Evolutionary conservation across 1,140 invertebrate genomes (phyloP), one percentile per base, ranked within the genome.

Genomic region (Drosophila lini): DNA sequence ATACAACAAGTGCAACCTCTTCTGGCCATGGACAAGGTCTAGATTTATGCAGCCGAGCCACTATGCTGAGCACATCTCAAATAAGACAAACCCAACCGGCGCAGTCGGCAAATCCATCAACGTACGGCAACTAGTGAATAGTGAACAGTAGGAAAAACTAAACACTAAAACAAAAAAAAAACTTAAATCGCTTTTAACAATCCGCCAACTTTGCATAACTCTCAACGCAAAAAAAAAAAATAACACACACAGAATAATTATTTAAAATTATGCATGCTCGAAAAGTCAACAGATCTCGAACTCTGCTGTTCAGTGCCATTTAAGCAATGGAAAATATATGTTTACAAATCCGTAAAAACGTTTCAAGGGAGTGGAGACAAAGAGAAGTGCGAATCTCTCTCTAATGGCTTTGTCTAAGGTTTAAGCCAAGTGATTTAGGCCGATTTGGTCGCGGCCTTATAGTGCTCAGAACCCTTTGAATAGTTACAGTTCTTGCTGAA

Each of bases 191-290:
- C 47, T 53, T 69, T 13, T 22, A 31, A 15, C 45, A 47, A 59
- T 47, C 25, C 19, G 61, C 34, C 70, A 64, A 42, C 59, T 81
- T 77, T 71, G 80, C 63, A 81, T 78, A 78, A 78, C 53, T 63
- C 34, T 31, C 34, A 70, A 48, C 42, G 36, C 67, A 40, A 59
- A 59, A 64, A 53, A 38, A 61, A 44, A 10, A 52, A 6, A 50
- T 3, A 31, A 16, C 10, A 38, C 32, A 50, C 32, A 36, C 38
- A 40, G 28, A 57, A 60, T 73, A 53, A 56, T 70, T 78, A 78
- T 58, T 78, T 80, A 67, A 80, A 83, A 71, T 71, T 86, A 83
- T 86, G 76, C 77, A 88, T 83, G 77, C 71, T 80, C 68, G 52
- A 73, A 69, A 63, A 78, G 81, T 71, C 78, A 78, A 53, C 69